Evolutionary conservation across 2,888 invertebrate genomes (phyloP).

Genomic region (Automeris io): DNA sequence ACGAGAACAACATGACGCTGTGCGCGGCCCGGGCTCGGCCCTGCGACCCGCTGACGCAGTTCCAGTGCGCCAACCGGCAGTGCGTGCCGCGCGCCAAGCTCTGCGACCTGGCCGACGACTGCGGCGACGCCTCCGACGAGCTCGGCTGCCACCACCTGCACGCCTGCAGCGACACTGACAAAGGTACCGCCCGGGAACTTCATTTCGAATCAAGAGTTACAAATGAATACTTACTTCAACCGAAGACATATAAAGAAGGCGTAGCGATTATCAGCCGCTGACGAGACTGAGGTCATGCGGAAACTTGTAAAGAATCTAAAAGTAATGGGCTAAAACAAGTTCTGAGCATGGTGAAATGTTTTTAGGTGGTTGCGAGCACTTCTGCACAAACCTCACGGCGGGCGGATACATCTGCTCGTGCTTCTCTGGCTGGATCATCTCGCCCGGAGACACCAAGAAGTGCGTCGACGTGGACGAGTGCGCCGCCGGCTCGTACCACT

Average conservation of each 20-base stretch:
- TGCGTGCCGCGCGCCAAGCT: conserved; percentile 88
- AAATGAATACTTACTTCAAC: no score
- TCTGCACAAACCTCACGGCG: conserved; percentile 88
- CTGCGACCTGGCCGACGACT: conserved; percentile 94
- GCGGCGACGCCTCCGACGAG: conserved; percentile 93
- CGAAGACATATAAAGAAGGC: no score
- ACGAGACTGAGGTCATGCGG: no score
- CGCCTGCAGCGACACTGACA: conserved; percentile 67
- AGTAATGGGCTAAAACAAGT: no score
- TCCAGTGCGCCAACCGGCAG: conserved; percentile 90
- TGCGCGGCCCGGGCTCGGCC: conserved; percentile 86
- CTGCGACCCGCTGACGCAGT: conserved; percentile 87
- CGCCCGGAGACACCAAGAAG: conserved; percentile 86
- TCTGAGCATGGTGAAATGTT: no score
- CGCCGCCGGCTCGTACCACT: conserved; percentile 86
- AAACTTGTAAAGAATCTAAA: no score
- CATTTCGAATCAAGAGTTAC: no score
- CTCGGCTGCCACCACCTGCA: conserved; percentile 88
- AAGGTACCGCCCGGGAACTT: conserved; percentile 44
- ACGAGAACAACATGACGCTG: conserved; percentile 95
- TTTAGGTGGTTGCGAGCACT: conserved; percentile 93
- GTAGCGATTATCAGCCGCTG: no score
- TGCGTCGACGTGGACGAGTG: conserved; percentile 96
- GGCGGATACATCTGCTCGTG: conserved; percentile 94
- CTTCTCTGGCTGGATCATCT: conserved; percentile 89